These are phyloP conservation scores for Vicugna pacos DNA, from an alignment of 2,113 vertebrate species.

Conservation along the genomic window DNA sequence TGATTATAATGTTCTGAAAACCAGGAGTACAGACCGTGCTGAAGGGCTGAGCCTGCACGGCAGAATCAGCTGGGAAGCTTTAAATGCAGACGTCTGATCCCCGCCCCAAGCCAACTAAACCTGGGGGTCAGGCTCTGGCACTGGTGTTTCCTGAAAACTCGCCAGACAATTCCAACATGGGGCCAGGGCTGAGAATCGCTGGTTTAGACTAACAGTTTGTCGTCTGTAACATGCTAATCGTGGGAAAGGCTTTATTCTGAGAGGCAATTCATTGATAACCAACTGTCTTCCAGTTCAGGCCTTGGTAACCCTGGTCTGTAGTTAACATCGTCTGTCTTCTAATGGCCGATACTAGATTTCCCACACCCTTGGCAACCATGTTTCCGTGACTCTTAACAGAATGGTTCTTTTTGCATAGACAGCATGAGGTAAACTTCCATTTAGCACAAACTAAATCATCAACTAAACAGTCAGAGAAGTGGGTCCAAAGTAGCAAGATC, in stretches of 20 bases:
- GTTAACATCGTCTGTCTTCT: background rate
- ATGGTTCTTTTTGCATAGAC: background rate
- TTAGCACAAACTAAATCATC: background rate
- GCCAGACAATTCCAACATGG: background rate
- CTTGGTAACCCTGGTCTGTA: background rate
- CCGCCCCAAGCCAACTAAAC: background rate
- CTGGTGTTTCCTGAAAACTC: background rate
- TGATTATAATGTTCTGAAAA: background rate
- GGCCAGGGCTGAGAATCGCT: background rate
- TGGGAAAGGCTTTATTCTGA: background rate
- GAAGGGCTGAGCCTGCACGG: background rate
- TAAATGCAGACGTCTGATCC: background rate
- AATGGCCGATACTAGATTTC: background rate
- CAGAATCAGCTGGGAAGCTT: background rate
- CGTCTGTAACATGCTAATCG: background rate
- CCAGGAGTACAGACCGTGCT: background rate
- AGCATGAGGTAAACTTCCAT: background rate
- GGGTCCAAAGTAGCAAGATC: background rate
- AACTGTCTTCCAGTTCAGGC: background rate
- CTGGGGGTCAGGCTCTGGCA: background rate
- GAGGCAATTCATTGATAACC: background rate
- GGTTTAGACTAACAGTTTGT: background rate
- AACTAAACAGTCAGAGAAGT: background rate
- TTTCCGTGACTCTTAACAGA: background rate
- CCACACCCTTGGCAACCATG: background rate